Base-by-base conservation (phyloP, 2,797 vertebrate genomes). In the Lepidocolaptes lacrymiger region DNA sequence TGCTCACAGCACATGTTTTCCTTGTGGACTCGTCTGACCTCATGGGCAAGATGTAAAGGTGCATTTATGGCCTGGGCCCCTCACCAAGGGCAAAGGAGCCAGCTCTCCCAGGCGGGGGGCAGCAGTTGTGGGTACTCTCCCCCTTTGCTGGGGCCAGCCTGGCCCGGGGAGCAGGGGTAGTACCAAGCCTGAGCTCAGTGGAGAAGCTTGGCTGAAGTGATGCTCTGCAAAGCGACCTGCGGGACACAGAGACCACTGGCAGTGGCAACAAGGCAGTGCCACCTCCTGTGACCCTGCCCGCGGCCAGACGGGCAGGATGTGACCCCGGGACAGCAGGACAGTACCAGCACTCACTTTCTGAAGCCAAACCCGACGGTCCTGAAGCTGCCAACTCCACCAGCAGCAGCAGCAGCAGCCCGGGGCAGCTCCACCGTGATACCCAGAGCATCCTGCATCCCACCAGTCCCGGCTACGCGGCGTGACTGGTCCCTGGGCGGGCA, bases 21-120 rank as follows among this genome's bases (percentile, higher is more conserved):
- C 91, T 94, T 80, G 78, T 69, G 95, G 92, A 96, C 95, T 91
- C 2, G 1, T 48, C 93, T 93, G 92, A 96, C 95, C 94, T 96
- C 94, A 89, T 9, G 12, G 73, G 75, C 2, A 6, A 89, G 78
- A 95, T 82, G 91, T 74, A 85, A 96, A 96, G 95, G 91, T 95
- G 82, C 93, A 80, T 96, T 96, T 95, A 95, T 81, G 49, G 85
- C 82, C 72, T 36, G 72, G 86, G 61, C 85, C 93, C 48, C 89
- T 71, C 82, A 62, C 30, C 56, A 15, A 58, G 74, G 9, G 18
- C 73, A 44, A 46, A 55, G 54, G 51, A 80, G 66, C n/a, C 44
- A 27, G 69, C 58, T 62, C 71, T 82, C 48, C 58, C 9, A 5
- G 37, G 32, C 0, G 3, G 19, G 66, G 67, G 14, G 76, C 39